Conservation (phyloP, 2,113 vertebrate genomes). For the Entosphenus tridentatus region DNA sequence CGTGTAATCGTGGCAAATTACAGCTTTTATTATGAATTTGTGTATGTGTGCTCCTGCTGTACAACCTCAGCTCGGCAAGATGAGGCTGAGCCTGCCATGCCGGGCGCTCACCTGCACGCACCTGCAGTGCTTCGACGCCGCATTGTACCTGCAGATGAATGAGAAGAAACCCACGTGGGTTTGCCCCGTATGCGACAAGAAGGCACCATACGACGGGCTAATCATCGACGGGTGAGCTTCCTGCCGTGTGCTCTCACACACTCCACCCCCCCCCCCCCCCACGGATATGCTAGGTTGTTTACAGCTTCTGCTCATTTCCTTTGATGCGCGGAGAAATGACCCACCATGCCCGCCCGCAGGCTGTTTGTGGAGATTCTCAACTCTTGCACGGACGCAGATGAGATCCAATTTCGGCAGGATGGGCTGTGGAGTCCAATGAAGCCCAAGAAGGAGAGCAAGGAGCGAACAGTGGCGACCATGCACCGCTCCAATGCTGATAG, state of each 20-base stretch:
- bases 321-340: too few relatives aligned
- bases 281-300: too few relatives aligned
- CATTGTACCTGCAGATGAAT: slow-evolving; percentile 95
- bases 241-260: background rate
- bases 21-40: too few relatives aligned
- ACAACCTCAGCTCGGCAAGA: slow-evolving; percentile 57
- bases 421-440: slow-evolving; percentile 39
- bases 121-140: slow-evolving; percentile 90
- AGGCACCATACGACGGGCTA: slow-evolving; percentile 71
- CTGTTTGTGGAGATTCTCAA: slow-evolving; percentile 38
- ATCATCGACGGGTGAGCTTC: slow-evolving; percentile 29
- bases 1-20: too few relatives aligned
- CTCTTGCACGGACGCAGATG: slow-evolving; percentile 30
- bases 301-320: too few relatives aligned
- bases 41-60: too few relatives aligned
- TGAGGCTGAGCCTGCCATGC: slow-evolving; percentile 78
- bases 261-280: too few relatives aligned
- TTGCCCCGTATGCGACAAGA: slow-evolving; percentile 94
- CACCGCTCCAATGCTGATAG: background rate
- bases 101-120: slow-evolving; percentile 84
- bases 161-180: slow-evolving; percentile 86
- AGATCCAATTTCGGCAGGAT: slow-evolving; percentile 38
- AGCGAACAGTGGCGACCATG: background rate
- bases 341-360: slow-evolving; percentile 12
- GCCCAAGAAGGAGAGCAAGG: slow-evolving; percentile 29